These are phyloP conservation scores for Rhynchophorus ferrugineus DNA, from an alignment of 1,140 invertebrate species.

Conservation along the genomic window DNA sequence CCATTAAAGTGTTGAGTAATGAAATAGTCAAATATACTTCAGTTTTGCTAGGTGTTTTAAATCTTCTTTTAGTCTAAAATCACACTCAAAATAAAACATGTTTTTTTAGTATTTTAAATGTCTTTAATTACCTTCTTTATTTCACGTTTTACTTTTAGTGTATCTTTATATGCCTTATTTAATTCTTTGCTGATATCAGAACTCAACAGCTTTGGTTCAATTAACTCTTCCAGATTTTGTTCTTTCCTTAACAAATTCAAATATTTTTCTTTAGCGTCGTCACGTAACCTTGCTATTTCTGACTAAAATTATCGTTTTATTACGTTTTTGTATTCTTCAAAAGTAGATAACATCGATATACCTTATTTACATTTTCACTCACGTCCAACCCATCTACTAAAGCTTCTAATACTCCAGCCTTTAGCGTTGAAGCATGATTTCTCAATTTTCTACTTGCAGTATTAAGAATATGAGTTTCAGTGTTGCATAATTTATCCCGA, in stretches of 20 bases:
- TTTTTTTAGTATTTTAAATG: too few relatives aligned
- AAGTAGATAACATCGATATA: slow-evolving; percentile 6
- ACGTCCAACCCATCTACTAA: slow-evolving; percentile 12
- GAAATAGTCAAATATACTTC: slow-evolving; percentile 28
- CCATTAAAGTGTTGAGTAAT: slow-evolving; percentile 30
- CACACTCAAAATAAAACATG: slow-evolving; percentile 8
- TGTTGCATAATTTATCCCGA: slow-evolving; percentile 16
- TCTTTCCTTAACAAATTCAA: slow-evolving; percentile 7
- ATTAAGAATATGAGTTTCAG: slow-evolving; percentile 24
- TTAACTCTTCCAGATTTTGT: neutral
- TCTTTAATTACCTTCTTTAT: too few relatives aligned
- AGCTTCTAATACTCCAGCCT: slow-evolving; percentile 8
- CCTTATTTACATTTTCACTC: slow-evolving; percentile 15
- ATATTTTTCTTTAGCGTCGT: slow-evolving; percentile 3
- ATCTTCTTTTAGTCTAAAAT: slow-evolving; percentile 12
- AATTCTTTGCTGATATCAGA: slow-evolving; percentile 2
- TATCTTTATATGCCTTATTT: slow-evolving; percentile 19
- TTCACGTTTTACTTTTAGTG: slow-evolving; percentile 24
- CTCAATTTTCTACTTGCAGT: slow-evolving; percentile 4
- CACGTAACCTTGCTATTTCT: slow-evolving; percentile 9
- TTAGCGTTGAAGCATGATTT: slow-evolving; percentile 6
- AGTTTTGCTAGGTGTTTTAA: slow-evolving; percentile 25
- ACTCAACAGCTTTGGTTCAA: neutral
- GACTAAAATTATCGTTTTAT: slow-evolving; percentile 11
- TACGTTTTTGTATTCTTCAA: too few relatives aligned